Percentiles rank a stretch among this genome's conserved stretches.
Conservation (phyloP, 2,888 invertebrate species). For the Leucozona laternaria region DNA sequence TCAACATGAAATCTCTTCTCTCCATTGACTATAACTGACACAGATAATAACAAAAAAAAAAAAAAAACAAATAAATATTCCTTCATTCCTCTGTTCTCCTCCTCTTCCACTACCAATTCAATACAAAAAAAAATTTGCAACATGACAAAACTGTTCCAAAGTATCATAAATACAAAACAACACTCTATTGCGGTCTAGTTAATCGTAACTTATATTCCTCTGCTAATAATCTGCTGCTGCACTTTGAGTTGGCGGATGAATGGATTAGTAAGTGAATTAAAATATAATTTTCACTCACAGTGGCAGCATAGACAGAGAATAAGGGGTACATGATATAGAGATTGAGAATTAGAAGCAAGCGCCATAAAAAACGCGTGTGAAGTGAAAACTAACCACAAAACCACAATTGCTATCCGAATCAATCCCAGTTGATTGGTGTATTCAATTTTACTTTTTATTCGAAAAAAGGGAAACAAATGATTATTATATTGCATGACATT, state of each 20-base stretch:
- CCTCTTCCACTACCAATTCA: not conserved
- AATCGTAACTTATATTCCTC: conserved; percentile 59
- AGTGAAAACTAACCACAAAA: conserved; percentile 68
- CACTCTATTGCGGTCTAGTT: conserved; percentile 69
- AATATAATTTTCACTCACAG: conserved; percentile 47
- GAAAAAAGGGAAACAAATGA: not conserved
- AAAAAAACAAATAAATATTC: not conserved
- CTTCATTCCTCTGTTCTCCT: not conserved
- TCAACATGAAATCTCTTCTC: not conserved
- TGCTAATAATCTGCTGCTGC: conserved; percentile 40
- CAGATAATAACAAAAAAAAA: not conserved
- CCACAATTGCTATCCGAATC: conserved; percentile 17
- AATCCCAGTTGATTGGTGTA: conserved; percentile 46
- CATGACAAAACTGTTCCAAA: conserved; percentile 43
- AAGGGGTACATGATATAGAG: too few relatives aligned
- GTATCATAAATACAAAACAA: conserved; percentile 51
- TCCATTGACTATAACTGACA: conserved; percentile 2
- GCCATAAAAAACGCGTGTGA: conserved; percentile 39
- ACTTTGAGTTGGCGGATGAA: conserved; percentile 54
- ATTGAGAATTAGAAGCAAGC: not conserved
- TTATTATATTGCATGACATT: too few relatives aligned
- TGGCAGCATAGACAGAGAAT: not conserved
- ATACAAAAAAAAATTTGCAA: conserved; percentile 2
- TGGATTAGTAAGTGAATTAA: conserved; percentile 72
- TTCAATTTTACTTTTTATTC: conserved; percentile 65